Evolutionary conservation across 2,113 vertebrate genomes (phyloP), one percentile per base, ranked within the genome.

Genomic region (Amia ocellicauda): DNA sequence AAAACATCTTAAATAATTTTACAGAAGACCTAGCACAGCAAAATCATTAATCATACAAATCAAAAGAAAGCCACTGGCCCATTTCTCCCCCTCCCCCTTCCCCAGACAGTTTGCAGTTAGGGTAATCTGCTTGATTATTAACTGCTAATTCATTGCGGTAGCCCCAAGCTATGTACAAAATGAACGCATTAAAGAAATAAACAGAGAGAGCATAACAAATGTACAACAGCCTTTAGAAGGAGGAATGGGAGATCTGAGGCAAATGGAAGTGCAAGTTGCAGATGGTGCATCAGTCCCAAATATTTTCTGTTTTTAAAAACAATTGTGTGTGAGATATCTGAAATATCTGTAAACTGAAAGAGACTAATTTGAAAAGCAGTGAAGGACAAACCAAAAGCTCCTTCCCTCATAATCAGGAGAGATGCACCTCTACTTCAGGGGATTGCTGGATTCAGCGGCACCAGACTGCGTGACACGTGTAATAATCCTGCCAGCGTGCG

Each of bases 131-230:
- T 62, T 36, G 31, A 36, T 83, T 85, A 85, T 82, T 81, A 80
- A 83, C 81, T 77, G 80, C 75, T 85, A 83, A 85, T 85, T 84
- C 83, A 86, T 85, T 83, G 76, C 67, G 70, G 82, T 60, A 73
- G 23, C 85, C 71, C 71, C 73, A 70, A 83, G 83, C 79, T 80
- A 73, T 75, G 75, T 86, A 83, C 83, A 84, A 85, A 85, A 83
- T 83, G 85, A 84, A 84, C 67, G 65, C 66, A 71, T 66, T 51
- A n/a, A 73, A 75, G 84, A 83, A 83, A 83, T 82, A 85, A 74
- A 63, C 54, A 77, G 16, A 10, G 72, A 58, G 63, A 57, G 62
- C 27, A 31, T 58, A 52, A 49, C 58, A 43, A 51, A 45, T 47
- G 59, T 58, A 28, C 53, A 53, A 59, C 65, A 71, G 71, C 69